Conservation (phyloP, 2,888 invertebrate genomes). For the Dusona sp. region DNA sequence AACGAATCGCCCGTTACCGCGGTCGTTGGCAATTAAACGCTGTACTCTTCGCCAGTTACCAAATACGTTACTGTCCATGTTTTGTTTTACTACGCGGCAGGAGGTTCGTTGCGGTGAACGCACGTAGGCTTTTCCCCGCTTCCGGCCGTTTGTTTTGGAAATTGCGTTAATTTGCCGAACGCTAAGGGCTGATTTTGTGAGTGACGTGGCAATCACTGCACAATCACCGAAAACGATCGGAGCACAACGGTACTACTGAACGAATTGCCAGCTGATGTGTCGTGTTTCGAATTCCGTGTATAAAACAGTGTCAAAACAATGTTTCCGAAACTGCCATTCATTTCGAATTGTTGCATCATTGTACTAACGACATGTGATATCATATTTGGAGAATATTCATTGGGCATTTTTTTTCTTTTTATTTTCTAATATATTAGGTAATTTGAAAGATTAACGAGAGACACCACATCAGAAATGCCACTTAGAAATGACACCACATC, state of each 20-base stretch:
- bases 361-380: not conserved
- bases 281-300: slow-evolving; percentile 11
- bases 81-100: slow-evolving; percentile 37
- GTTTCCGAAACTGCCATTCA: slow-evolving; percentile 6
- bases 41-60: slow-evolving; percentile 64
- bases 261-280: slow-evolving; percentile 58
- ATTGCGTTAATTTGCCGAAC: slow-evolving; percentile 83
- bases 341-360: not conserved
- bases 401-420: too few relatives aligned
- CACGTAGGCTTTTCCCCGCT: slow-evolving; percentile 46
- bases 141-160: slow-evolving; percentile 81
- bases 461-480: too few relatives aligned
- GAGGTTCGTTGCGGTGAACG: slow-evolving; percentile 45
- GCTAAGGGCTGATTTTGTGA: slow-evolving; percentile 81
- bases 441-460: not conserved
- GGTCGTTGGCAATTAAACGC: slow-evolving; percentile 76
- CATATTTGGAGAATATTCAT: not conserved
- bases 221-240: slow-evolving; percentile 80
- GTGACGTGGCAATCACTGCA: slow-evolving; percentile 83
- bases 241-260: slow-evolving; percentile 66
- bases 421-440: not conserved
- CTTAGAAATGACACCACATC: not conserved
- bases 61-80: slow-evolving; percentile 46
- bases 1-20: slow-evolving; percentile 76
- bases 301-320: not conserved